phyloP scores from a whole-genome alignment of 2,797 vertebrate genomes.

The Enoplosus armatus region DNA sequence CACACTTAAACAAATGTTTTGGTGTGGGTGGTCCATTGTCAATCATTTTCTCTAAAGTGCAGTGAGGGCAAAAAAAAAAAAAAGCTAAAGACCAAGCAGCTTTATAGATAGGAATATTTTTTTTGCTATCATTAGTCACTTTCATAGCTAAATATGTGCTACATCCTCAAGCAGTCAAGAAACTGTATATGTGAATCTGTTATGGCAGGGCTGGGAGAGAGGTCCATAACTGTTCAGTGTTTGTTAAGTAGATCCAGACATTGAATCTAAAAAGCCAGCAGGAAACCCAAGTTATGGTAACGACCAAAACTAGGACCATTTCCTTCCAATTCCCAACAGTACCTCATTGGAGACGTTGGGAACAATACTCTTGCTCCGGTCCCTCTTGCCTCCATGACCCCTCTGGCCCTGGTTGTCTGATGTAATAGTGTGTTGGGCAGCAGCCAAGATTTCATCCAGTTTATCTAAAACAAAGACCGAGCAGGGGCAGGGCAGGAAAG shows the following conservation, averaged over 20 bases:
- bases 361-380: slow-evolving; percentile 82
- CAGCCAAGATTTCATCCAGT: slow-evolving; percentile 95
- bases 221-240: slow-evolving; percentile 19
- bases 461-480: slow-evolving; percentile 85
- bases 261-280: slow-evolving; percentile 9
- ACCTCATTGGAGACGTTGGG: slow-evolving; percentile 80
- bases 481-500: slow-evolving; percentile 13
- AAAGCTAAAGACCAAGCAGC: slow-evolving; percentile 41
- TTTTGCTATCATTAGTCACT: slow-evolving; percentile 67
- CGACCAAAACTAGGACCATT: slow-evolving; percentile 6
- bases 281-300: slow-evolving; percentile 13
- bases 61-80: slow-evolving; percentile 57
- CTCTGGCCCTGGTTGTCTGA: slow-evolving; percentile 90
- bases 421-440: slow-evolving; percentile 94
- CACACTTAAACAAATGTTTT: slow-evolving; percentile 66
- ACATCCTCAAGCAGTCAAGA: slow-evolving; percentile 34
- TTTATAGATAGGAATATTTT: slow-evolving; percentile 48
- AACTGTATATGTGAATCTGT: slow-evolving; percentile 18
- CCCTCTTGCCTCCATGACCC: slow-evolving; percentile 88
- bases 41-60: slow-evolving; percentile 68
- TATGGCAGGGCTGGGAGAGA: background rate
- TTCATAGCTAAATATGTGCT: slow-evolving; percentile 60
- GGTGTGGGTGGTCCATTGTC: slow-evolving; percentile 73
- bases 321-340: slow-evolving; percentile 37
- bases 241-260: slow-evolving; percentile 7